Evolutionary conservation across 2,797 vertebrate species (phyloP).

Genomic region (Spinus pinus): DNA sequence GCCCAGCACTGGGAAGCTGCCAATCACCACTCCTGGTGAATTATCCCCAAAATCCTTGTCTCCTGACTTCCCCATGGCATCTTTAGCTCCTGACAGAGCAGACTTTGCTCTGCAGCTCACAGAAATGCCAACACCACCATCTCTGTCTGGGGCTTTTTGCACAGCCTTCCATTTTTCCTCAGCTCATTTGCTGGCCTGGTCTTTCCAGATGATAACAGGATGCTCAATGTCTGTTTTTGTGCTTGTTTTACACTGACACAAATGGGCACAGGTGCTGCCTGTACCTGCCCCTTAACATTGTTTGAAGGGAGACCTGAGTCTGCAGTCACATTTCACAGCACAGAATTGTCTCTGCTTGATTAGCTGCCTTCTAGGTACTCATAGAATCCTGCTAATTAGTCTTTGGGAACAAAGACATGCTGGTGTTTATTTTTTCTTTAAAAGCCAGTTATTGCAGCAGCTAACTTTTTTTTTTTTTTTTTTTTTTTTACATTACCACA

Average conservation of each 20-base stretch:
- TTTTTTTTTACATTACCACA: background rate
- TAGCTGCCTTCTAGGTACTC: background rate
- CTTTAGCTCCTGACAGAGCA: background rate
- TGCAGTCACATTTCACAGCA: background rate
- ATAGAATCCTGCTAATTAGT: background rate
- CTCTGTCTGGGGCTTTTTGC: background rate
- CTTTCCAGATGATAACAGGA: background rate
- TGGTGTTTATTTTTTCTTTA: slow-evolving; percentile 7
- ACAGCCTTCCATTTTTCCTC: background rate
- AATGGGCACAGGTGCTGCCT: background rate
- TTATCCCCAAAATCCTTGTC: background rate
- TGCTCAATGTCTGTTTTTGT: background rate
- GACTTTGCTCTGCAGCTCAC: background rate
- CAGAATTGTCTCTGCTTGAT: background rate
- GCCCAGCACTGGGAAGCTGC: background rate
- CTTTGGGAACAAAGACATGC: background rate
- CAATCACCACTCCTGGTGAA: background rate
- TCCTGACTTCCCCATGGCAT: background rate
- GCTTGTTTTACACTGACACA: background rate
- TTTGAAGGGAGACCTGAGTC: background rate
- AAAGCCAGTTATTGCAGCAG: background rate
- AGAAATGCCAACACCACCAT: fast-evolving
- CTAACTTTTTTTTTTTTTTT: background rate
- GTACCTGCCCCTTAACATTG: background rate
- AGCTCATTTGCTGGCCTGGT: background rate